Percentiles rank a stretch among this genome's conserved stretches.
Evolutionary conservation across 2,113 vertebrate species (phyloP).

Genomic region (Tyrannus savana): DNA sequence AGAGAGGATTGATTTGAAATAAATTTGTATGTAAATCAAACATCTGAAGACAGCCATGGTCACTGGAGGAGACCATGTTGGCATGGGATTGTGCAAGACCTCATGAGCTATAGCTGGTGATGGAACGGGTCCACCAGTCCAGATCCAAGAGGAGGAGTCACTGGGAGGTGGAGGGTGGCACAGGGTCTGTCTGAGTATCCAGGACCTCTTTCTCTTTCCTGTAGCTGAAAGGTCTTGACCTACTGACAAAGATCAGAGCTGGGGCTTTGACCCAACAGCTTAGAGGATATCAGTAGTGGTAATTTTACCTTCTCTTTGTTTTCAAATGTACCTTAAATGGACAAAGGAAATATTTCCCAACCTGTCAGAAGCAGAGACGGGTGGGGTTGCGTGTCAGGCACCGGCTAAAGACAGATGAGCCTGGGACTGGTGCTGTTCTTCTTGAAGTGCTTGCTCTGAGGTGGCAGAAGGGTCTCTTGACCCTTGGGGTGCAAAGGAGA

Average conservation of each 20-base stretch:
- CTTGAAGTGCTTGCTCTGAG: neutral
- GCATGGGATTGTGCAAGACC: neutral
- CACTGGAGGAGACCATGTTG: neutral
- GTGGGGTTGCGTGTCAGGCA: neutral
- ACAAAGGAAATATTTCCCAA: neutral
- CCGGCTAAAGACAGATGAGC: neutral
- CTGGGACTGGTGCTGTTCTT: neutral
- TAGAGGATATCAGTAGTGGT: neutral
- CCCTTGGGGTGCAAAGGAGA: neutral
- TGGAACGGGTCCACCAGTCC: neutral
- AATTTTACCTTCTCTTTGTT: neutral
- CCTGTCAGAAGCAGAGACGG: neutral
- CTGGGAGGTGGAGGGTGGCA: neutral
- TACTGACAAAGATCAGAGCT: neutral
- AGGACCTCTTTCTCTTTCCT: neutral
- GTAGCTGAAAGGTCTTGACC: neutral
- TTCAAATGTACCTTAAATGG: neutral
- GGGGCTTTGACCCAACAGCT: neutral
- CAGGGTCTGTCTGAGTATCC: neutral
- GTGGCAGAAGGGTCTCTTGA: neutral
- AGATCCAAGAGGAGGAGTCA: neutral
- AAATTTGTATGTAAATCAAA: neutral
- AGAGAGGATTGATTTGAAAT: neutral
- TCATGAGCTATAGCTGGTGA: neutral
- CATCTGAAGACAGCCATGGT: neutral